Evolutionary conservation across 2,113 vertebrate species (phyloP).

Genomic region (Plecotus auritus): DNA sequence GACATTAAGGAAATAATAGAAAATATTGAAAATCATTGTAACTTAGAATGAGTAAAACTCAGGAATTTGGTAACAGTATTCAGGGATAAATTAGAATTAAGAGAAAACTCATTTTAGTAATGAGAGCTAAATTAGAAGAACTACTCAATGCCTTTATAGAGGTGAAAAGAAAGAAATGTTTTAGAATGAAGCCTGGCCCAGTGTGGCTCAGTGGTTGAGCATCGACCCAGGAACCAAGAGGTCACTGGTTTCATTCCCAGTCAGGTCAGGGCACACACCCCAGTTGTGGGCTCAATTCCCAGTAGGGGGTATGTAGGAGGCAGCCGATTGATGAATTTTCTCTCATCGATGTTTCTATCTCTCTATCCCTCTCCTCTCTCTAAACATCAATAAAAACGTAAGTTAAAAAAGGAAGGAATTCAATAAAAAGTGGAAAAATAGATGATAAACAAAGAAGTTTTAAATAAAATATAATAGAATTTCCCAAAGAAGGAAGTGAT

Average conservation of each 20-base stretch:
- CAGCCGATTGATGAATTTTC: no score
- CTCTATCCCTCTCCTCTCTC: no score
- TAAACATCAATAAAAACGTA: no score
- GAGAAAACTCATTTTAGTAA: neutral
- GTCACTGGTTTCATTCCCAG: no score
- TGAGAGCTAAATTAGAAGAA: neutral
- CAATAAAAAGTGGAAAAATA: neutral
- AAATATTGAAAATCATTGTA: fast-evolving
- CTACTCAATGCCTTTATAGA: neutral
- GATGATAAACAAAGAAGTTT: neutral
- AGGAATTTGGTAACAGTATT: fast-evolving
- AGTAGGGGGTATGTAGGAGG: no score
- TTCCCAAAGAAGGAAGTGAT: neutral
- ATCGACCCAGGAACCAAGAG: no score
- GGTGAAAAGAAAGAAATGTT: neutral
- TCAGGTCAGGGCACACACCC: no score
- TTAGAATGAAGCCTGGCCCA: neutral
- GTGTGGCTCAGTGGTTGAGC: no score
- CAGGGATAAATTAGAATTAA: neutral
- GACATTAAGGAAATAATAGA: neutral
- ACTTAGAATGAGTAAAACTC: neutral
- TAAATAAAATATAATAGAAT: neutral
- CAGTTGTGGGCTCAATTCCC: no score
- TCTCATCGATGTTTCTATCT: no score
- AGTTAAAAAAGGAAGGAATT: neutral